Base-by-base conservation (phyloP, 53 echinoderm and acorn worm species). In the Henricia sp. region DNA sequence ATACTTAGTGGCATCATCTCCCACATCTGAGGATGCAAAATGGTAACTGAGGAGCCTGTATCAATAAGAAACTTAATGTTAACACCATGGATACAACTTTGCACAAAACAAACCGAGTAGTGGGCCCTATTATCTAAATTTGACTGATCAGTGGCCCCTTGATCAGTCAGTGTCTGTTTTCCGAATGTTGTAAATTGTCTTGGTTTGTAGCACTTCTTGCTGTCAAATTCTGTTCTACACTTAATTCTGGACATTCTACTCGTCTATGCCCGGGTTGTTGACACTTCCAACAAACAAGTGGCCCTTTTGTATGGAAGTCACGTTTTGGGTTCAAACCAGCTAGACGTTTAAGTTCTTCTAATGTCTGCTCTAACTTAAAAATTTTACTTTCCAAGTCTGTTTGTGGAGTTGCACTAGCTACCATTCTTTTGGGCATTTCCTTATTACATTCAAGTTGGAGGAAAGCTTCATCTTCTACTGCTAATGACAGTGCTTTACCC, bases 1-100 rank as follows among this genome's bases (percentile, higher is more conserved):
- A 83, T 23, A 33, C 39, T 46, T 68, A 28, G 28, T n/a, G 83
- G 83, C 51, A 83, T 39, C 28, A 52, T 23, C 16, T 83, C 53
- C 68, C 69, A 83, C n/a, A 68, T 68, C 16, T 68, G 67, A 9
- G 83, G 67, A 35, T 83, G 83, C 5, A 83, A 63, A 52, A 83
- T 68, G 69, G 82, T 51, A 17, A 66, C 52, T 13, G 82, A 82
- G 21, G 83, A 83, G 9, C 83, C 83, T 27, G 83, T 83, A 68
- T 83, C 83, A 28, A 62, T 19, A 4, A 77, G 55, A 56, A 52
- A 53, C 56, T 74, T 74, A 4, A 74, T 24, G n/a, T 74, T 53
- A 50, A 55, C 39, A 36, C 55, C 37, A 54, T 55, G 55, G 28
- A 83, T 35, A 3, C 35, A 20, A 83, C 67, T 53, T 21, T 83